Conservation (phyloP, 2,888 invertebrate species). For the Clitarchus hookeri region DNA sequence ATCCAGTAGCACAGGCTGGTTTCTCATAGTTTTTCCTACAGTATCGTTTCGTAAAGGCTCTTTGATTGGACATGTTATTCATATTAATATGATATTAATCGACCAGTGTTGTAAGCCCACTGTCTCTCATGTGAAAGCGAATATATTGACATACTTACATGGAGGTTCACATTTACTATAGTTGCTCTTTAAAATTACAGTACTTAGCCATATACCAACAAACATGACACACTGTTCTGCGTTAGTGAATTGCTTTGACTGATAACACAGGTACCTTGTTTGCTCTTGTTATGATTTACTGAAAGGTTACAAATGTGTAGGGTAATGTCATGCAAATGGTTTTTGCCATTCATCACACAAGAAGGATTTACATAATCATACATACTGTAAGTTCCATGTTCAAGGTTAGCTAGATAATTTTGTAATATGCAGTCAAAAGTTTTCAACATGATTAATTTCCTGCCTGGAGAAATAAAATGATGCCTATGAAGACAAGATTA, state of each 20-base stretch:
- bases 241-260: background rate
- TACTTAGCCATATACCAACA: background rate
- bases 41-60: too few species aligned
- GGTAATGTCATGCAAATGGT: background rate
- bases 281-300: background rate
- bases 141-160: too few species aligned
- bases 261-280: background rate
- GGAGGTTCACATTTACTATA: background rate
- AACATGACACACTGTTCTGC: background rate
- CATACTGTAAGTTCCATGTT: background rate
- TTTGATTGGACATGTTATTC: too few species aligned
- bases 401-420: background rate
- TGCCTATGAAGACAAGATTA: background rate
- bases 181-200: background rate
- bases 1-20: too few species aligned
- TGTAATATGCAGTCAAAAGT: background rate
- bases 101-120: too few species aligned
- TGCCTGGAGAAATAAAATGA: background rate
- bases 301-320: background rate
- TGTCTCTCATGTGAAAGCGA: too few species aligned
- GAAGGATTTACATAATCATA: background rate
- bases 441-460: background rate
- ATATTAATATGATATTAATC: too few species aligned
- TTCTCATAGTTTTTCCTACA: too few species aligned
- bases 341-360: background rate